Evolutionary conservation across 2,797 vertebrate species (phyloP).

Genomic region (Taeniopygia guttata): DNA sequence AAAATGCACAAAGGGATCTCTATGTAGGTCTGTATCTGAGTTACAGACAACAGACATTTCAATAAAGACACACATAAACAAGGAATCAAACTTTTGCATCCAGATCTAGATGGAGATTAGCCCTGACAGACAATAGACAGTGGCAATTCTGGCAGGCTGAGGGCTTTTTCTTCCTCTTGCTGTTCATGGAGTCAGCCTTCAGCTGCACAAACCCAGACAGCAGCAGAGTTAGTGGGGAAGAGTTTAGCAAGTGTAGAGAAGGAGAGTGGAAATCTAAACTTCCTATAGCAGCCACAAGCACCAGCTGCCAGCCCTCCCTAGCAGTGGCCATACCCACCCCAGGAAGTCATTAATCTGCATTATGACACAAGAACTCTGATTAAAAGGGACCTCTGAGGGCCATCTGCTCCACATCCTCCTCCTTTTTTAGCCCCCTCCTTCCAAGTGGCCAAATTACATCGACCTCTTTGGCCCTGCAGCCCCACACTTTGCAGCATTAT

Average conservation of each 20-base stretch:
- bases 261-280: background rate
- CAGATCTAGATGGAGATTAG: background rate
- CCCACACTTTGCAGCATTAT: background rate
- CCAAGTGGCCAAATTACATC: background rate
- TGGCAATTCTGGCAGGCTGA: background rate
- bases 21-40: background rate
- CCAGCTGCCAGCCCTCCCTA: background rate
- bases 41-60: background rate
- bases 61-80: background rate
- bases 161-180: background rate
- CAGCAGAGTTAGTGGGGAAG: background rate
- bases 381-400: background rate
- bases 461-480: background rate
- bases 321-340: background rate
- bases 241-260: background rate
- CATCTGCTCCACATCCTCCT: background rate
- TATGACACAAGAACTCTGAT: background rate
- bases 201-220: background rate
- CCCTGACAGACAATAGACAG: background rate
- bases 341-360: background rate
- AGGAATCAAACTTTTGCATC: background rate
- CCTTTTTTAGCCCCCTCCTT: background rate
- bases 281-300: fast-evolving
- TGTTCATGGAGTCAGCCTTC: background rate
- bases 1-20: background rate